phyloP scores from a whole-genome alignment of 2,888 invertebrate genomes.

The Podotricha telesiphe region DNA sequence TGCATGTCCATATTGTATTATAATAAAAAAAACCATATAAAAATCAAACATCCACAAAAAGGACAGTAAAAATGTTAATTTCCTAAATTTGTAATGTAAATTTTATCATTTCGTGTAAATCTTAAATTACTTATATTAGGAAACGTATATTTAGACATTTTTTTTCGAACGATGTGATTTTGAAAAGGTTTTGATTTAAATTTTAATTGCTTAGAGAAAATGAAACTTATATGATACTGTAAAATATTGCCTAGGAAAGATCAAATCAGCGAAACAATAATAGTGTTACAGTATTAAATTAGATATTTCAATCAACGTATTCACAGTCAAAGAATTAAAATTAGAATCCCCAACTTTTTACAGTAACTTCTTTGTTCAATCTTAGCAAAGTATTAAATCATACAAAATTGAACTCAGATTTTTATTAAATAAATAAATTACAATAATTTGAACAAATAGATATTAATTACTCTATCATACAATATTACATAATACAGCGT shows the following conservation, averaged over 20 bases:
- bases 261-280: too few species aligned
- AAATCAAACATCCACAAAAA: slow-evolving; percentile 3
- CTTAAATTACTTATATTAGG: background rate
- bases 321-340: too few species aligned
- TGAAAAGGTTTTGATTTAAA: background rate
- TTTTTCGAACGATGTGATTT: background rate
- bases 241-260: too few species aligned
- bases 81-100: background rate
- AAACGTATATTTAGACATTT: background rate
- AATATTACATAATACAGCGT: background rate
- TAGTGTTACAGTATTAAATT: too few species aligned
- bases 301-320: too few species aligned
- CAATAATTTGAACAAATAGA: background rate
- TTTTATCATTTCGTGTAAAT: slow-evolving; percentile 6
- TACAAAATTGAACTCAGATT: background rate
- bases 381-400: background rate
- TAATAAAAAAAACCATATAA: slow-evolving; percentile 10
- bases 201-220: background rate
- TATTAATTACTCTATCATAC: background rate
- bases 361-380: too few species aligned
- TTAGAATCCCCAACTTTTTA: too few species aligned
- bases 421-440: background rate
- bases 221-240: background rate
- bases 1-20: background rate
- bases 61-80: slow-evolving; percentile 1